phyloP scores from a whole-genome alignment of 2,797 vertebrate species.

The Austrolebias charrua region DNA sequence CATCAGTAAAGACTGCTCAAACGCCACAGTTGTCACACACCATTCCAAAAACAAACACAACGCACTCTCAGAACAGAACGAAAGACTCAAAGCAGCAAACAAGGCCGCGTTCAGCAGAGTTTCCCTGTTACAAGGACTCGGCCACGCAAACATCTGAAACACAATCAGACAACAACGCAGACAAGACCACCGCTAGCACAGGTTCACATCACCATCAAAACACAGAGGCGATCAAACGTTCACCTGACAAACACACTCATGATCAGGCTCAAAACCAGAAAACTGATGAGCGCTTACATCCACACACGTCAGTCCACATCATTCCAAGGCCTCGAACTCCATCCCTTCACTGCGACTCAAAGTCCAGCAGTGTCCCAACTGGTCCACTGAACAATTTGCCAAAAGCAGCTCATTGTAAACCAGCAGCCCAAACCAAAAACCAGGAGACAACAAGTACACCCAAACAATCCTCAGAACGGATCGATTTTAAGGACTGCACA shows the following conservation, averaged over 20 bases:
- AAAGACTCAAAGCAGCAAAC: constrained; percentile 53
- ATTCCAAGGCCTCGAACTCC: constrained; percentile 33
- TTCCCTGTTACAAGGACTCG: constrained; percentile 60
- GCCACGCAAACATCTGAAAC: constrained; percentile 65
- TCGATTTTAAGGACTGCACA: constrained; percentile 53
- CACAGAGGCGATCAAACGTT: constrained; percentile 27
- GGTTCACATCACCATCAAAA: constrained; percentile 28
- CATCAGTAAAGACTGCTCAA: constrained; percentile 44
- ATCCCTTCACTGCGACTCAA: constrained; percentile 32
- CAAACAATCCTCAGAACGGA: constrained; percentile 30
- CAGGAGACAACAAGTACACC: constrained; percentile 24
- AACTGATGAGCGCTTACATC: constrained; percentile 21
- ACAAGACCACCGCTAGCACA: no score
- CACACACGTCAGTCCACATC: constrained; percentile 21
- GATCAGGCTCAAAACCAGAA: constrained; percentile 27
- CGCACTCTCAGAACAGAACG: constrained; percentile 44
- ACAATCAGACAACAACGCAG: constrained; percentile 17
- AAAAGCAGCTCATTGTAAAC: constrained; percentile 30
- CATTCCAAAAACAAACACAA: constrained; percentile 66
- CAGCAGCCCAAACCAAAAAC: constrained; percentile 44
- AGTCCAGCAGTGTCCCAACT: constrained; percentile 34
- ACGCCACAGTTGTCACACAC: constrained; percentile 68
- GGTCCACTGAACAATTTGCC: constrained; percentile 56
- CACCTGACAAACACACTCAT: constrained; percentile 35
- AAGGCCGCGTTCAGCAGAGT: constrained; percentile 65